Evolutionary conservation across 2,797 vertebrate species (phyloP).

Genomic region (Prunella strophiata): DNA sequence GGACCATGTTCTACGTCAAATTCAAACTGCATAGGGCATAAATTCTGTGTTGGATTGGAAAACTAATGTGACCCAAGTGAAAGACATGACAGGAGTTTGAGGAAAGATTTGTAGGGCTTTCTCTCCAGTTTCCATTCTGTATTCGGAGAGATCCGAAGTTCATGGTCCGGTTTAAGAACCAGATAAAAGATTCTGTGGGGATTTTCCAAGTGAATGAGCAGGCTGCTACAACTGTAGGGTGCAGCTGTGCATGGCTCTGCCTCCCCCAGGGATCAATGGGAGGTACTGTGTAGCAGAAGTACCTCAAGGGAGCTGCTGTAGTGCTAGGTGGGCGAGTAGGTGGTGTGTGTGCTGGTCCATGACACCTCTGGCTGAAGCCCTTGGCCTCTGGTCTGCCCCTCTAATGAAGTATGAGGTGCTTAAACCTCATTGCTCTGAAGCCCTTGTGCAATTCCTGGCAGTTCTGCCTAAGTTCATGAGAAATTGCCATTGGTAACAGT

Average conservation of each 20-base stretch:
- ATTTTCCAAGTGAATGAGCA: not conserved
- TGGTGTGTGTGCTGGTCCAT: not conserved
- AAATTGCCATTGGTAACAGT: not conserved
- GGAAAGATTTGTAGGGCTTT: not conserved
- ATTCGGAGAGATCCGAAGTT: rapidly evolving
- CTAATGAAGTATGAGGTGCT: rapidly evolving
- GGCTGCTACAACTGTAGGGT: not conserved
- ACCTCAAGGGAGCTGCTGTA: not conserved
- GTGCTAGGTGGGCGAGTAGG: not conserved
- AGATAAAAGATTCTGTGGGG: not conserved
- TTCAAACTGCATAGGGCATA: not conserved
- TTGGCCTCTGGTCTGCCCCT: rapidly evolving
- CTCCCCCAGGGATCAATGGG: not conserved
- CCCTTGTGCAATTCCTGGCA: not conserved
- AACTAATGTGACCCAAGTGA: not conserved
- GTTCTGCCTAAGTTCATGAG: not conserved
- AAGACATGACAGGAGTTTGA: not conserved
- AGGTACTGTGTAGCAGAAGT: not conserved
- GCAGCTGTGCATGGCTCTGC: not conserved
- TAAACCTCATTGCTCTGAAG: not conserved
- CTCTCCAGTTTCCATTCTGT: not conserved
- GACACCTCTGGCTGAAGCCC: not conserved
- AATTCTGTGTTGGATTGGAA: not conserved
- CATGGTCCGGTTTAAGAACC: rapidly evolving
- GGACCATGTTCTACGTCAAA: not conserved